Evolutionary conservation across 2,797 vertebrate genomes (phyloP).

Genomic region (Artibeus jamaicensis): DNA sequence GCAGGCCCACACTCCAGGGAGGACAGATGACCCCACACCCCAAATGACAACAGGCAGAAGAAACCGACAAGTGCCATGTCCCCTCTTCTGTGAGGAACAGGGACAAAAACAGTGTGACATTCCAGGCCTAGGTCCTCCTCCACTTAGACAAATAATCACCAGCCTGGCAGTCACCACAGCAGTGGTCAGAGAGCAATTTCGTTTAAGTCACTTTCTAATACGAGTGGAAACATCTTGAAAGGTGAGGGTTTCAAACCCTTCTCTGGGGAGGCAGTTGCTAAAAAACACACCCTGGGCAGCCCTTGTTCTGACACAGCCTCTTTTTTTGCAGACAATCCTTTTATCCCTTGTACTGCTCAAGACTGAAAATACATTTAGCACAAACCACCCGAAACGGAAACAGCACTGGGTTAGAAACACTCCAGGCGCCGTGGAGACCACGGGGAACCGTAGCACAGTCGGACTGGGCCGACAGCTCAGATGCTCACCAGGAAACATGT

Average conservation of each 20-base stretch:
- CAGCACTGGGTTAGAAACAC: not conserved
- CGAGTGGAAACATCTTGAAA: slow-evolving; percentile 12
- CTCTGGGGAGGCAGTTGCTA: slow-evolving; percentile 36
- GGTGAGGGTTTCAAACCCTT: slow-evolving; percentile 30
- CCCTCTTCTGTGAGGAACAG: not conserved
- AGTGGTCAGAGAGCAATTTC: not conserved
- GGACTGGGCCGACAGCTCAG: not conserved
- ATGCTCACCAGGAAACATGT: not conserved
- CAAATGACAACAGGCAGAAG: not conserved
- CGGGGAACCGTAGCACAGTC: not conserved
- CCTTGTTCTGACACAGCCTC: not conserved
- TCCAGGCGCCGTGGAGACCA: accelerated
- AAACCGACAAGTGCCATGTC: not conserved
- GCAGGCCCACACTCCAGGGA: not conserved
- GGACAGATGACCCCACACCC: not conserved
- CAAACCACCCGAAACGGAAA: slow-evolving; percentile 26
- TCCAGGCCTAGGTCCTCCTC: not conserved
- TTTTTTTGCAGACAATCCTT: not conserved
- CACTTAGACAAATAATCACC: not conserved
- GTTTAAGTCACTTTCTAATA: slow-evolving; percentile 31
- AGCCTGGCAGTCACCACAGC: not conserved
- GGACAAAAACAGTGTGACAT: not conserved
- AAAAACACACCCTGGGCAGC: slow-evolving; percentile 28
- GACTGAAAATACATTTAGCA: slow-evolving; percentile 46
- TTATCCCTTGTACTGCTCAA: slow-evolving; percentile 15